Base-by-base conservation (phyloP, 2,797 vertebrate species). In the Pangasius macronema region DNA sequence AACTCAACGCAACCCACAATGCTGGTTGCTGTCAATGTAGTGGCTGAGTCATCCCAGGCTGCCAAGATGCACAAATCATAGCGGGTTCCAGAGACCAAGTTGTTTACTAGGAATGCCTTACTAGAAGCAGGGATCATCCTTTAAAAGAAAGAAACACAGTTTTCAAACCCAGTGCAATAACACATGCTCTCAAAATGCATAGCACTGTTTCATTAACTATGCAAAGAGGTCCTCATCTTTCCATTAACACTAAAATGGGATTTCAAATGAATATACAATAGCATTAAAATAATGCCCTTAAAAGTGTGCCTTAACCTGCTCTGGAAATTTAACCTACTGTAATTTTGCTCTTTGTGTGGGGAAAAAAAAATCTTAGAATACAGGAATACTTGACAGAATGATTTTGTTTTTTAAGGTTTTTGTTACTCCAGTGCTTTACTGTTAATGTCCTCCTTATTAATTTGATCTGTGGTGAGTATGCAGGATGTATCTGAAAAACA, bases 121-220 rank as follows among this genome's bases (percentile, higher is more conserved):
- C 96, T 98, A 89, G 97, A 96, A 82, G 98, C 95, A 10, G 98
- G 97, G 88, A 99, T 98, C 98, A 99, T 99, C 96, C 98, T 99
- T 77, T 46, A 42, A 86, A 46, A 88, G 51, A 65, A 86, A 67
- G 87, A 72, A 76, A 79, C 16, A 24, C 59, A 85, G 4, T 75
- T 81, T 90, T 88, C 0, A 81, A 36, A 77, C 33, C 8, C 46
- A 55, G 13, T 53, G 36, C 39, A 33, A 49, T 42, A 75, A 67
- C 22, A 70, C 33, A 80, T 42, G 24, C 24, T 20, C n/a, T 49
- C 18, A 33, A 59, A 65, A 72, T 33, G n/a, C 57, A 70, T n/a
- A 61, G 55, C 55, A 67, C 13, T n/a, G 24, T 42, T 61, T 36
- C 18, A 55, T 79, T 55, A 55, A 79, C 51, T 80, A 49, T 63